Evolutionary conservation across 2,888 invertebrate genomes (phyloP).

Genomic region (Phorcus lineatus): DNA sequence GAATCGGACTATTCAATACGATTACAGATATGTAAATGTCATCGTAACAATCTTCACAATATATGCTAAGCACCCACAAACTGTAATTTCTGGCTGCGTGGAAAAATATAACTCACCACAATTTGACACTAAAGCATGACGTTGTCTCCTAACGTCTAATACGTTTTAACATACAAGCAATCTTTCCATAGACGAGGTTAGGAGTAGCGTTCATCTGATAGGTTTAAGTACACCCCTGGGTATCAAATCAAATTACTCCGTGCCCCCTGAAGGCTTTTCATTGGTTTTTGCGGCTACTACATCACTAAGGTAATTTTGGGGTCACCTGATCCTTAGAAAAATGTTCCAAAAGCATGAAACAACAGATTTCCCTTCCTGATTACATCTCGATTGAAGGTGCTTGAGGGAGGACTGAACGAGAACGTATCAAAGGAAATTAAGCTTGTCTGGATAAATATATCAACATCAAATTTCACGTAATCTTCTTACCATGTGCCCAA

Average conservation of each 20-base stretch:
- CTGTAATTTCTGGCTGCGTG: constrained; percentile 11
- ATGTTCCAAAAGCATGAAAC: too few species aligned
- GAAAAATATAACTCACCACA: constrained; percentile 10
- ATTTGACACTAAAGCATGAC: background rate
- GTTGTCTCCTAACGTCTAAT: background rate
- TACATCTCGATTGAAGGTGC: too few species aligned
- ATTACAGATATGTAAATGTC: background rate
- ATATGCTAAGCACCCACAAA: background rate
- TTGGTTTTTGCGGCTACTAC: background rate
- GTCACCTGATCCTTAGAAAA: too few species aligned
- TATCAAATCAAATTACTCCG: background rate
- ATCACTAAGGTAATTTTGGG: background rate
- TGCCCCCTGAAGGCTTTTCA: background rate
- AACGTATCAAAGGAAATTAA: too few species aligned
- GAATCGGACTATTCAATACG: background rate
- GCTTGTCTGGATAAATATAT: too few species aligned
- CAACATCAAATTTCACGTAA: too few species aligned
- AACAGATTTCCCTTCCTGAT: too few species aligned
- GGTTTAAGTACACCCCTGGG: background rate
- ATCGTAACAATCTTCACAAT: background rate
- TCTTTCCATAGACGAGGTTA: background rate
- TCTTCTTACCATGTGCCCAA: too few species aligned
- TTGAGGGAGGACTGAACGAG: too few species aligned
- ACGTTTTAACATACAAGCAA: background rate
- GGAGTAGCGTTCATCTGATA: background rate